Evolutionary conservation across 2,113 vertebrate species (phyloP).

Genomic region (Acrocephalus kingi): DNA sequence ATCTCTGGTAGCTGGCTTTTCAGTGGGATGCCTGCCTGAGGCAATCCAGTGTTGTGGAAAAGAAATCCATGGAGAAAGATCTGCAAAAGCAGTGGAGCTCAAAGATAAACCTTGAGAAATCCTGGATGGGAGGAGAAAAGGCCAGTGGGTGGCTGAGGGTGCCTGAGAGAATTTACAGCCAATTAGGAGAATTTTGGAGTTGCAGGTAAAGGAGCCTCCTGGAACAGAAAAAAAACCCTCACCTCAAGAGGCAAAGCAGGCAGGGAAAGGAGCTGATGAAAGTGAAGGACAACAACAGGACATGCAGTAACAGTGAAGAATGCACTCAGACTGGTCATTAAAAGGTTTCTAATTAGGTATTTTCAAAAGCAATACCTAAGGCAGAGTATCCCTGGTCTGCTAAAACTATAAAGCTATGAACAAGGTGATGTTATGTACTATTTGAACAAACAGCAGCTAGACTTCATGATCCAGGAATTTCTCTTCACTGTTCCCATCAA

Average conservation of each 20-base stretch:
- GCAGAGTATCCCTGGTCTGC: not conserved
- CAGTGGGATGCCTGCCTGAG: not conserved
- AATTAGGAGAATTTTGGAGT: constrained; percentile 23
- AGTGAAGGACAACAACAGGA: constrained; percentile 6
- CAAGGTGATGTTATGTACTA: not conserved
- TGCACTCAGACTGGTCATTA: not conserved
- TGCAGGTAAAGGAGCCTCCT: not conserved
- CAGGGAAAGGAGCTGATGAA: not conserved
- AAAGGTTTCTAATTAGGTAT: not conserved
- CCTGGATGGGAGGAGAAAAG: not conserved
- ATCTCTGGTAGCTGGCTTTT: not conserved
- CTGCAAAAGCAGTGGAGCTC: not conserved
- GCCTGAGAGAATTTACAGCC: constrained; percentile 28
- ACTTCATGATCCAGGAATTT: not conserved
- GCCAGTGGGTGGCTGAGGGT: not conserved
- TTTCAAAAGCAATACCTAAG: constrained; percentile 30
- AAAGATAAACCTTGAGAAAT: constrained; percentile 1
- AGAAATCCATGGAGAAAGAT: not conserved
- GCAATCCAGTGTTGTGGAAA: not conserved
- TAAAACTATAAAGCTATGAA: not conserved
- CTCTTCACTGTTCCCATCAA: not conserved
- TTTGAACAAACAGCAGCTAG: not conserved
- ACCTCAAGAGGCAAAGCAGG: not conserved
- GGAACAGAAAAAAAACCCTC: not conserved
- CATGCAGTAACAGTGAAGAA: not conserved